Percentiles rank a stretch among this genome's conserved stretches.
These are phyloP conservation scores for Otocyon megalotis DNA, from an alignment of 2,113 vertebrate species.

Conservation along the genomic window DNA sequence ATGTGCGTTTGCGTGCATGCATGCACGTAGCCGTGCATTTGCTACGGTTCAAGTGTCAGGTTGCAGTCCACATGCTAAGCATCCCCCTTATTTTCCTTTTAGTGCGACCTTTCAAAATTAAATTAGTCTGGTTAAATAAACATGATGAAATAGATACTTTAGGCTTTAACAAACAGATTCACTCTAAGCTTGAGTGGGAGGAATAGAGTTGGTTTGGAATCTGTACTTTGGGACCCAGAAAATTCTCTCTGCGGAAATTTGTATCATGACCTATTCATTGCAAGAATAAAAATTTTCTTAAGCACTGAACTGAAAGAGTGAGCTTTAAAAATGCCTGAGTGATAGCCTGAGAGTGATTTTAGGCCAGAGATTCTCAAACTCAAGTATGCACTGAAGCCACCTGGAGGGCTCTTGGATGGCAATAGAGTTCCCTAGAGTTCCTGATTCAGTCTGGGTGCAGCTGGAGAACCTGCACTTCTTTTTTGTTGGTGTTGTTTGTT, in stretches of 20 bases:
- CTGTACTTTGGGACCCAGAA: background rate
- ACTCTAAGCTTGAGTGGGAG: background rate
- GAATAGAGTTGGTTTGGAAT: background rate
- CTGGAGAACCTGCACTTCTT: background rate
- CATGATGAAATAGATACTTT: background rate
- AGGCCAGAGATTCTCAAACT: background rate
- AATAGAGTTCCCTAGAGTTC: background rate
- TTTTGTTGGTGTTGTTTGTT: too few relatives aligned
- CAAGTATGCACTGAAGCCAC: background rate
- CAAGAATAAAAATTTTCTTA: conserved; percentile 9
- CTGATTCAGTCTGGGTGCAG: background rate
- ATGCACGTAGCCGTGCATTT: background rate
- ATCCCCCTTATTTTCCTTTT: background rate
- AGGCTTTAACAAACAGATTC: background rate
- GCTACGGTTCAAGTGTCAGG: background rate
- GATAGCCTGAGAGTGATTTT: background rate
- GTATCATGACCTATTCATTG: background rate
- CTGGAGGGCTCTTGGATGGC: background rate
- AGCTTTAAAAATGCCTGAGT: background rate
- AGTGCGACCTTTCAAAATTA: conserved; percentile 21
- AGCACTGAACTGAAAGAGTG: background rate
- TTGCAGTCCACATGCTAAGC: background rate
- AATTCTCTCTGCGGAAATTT: conserved; percentile 15
- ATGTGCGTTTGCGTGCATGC: too few relatives aligned
- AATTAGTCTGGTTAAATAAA: background rate